phyloP scores from a whole-genome alignment of 2,888 invertebrate species.

The Cyaniris semiargus region DNA sequence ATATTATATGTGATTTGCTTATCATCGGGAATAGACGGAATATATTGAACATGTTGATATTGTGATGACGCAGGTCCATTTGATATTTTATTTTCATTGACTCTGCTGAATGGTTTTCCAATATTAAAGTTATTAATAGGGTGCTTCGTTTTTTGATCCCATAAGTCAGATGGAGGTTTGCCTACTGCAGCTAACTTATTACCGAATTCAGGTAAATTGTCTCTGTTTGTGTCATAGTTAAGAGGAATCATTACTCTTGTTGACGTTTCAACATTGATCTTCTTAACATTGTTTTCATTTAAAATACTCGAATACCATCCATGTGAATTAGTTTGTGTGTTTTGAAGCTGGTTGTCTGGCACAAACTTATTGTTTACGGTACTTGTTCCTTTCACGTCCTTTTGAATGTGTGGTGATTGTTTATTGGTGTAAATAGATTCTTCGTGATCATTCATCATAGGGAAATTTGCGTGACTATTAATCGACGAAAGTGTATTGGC shows the following conservation, averaged over 20 bases:
- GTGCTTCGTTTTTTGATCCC: constrained; percentile 50
- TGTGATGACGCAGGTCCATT: constrained; percentile 50
- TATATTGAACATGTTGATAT: constrained; percentile 49
- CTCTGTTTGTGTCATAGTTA: constrained; percentile 57
- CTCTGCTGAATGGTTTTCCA: constrained; percentile 67
- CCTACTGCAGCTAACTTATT: constrained; percentile 67
- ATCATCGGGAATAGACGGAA: constrained; percentile 60
- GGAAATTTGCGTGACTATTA: constrained; percentile 77
- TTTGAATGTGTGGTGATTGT: constrained; percentile 41
- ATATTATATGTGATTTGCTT: constrained; percentile 73
- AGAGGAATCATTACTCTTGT: constrained; percentile 71
- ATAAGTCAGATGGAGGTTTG: constrained; percentile 67
- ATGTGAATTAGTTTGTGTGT: constrained; percentile 69
- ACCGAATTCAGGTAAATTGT: constrained; percentile 61
- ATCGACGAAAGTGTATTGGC: constrained; percentile 49
- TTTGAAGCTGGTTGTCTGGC: constrained; percentile 64
- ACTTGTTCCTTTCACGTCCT: constrained; percentile 47
- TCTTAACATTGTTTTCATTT: constrained; percentile 56
- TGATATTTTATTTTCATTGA: constrained; percentile 49
- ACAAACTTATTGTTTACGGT: constrained; percentile 58
- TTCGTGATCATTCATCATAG: constrained; percentile 63
- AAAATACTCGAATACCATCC: constrained; percentile 72
- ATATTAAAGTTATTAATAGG: constrained; percentile 54
- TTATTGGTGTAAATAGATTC: constrained; percentile 23
- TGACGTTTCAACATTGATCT: constrained; percentile 63